Base-by-base conservation (phyloP, 2,888 invertebrate species). In the Ectropis crepuscularia region DNA sequence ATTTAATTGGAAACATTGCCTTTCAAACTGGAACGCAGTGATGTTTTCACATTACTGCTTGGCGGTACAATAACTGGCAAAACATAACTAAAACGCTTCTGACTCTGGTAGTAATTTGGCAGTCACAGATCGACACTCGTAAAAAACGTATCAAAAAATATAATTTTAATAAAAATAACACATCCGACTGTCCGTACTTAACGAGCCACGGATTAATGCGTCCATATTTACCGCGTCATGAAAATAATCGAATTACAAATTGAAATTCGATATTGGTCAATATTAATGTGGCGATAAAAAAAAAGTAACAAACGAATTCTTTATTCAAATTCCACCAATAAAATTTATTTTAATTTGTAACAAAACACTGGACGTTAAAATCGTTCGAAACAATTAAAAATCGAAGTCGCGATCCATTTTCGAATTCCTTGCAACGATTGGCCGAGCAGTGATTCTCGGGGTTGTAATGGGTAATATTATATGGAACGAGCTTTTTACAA, bases 391-490 rank as follows among this genome's bases (percentile, higher is more conserved):
- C 87, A 90, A 90, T 90, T 90, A 90, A 89, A 90, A 89, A 87
- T 88, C 85, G 83, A 89, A 88, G 77, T 79, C 77, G 82, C 87
- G 53, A 43, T 61, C 57, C 64, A 86, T 89, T 89, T 87, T 83
- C 78, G 78, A 89, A 88, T 88, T 82, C 86, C 81, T 79, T 67
- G 77, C 81, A 77, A 77, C 81, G 86, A 90, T 90, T 88, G 88
- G 89, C 74, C 80, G 83, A 81, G 76, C 82, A 82, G 87, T 88
- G 88, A 88, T 90, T 89, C 89, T 87, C 87, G 79, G 88, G 87
- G 86, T 87, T 86, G 90, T 90, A 90, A 90, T 90, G 88, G 90
- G 88, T 85, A 90, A 91, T 92, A 89, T 89, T 90, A 89, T 89
- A 89, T 86, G 89, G 86, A 91, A 92, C 88, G 89, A 83, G 86